phyloP scores from a whole-genome alignment of 2,113 vertebrate species.

The Phalacrocorax brasilianus region DNA sequence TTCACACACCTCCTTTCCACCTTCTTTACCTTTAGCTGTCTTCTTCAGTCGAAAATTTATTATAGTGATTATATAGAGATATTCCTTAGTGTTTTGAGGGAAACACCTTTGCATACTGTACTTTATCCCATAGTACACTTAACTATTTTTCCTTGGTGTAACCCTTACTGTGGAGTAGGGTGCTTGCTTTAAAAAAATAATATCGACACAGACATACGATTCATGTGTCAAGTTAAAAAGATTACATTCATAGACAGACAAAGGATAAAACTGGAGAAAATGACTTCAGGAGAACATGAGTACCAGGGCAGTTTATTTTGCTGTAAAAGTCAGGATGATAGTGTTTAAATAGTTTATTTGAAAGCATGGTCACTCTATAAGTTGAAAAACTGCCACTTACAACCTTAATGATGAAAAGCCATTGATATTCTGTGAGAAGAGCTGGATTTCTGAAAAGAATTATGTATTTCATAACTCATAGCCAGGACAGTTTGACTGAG shows the following conservation, averaged over 20 bases:
- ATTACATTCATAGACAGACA: background rate
- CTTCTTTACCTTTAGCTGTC: background rate
- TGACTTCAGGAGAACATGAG: background rate
- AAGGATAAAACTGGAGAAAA: background rate
- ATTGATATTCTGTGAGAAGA: background rate
- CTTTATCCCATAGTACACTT: background rate
- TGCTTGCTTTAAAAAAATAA: background rate
- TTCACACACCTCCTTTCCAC: background rate
- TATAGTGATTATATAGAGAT: background rate
- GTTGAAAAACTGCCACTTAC: background rate
- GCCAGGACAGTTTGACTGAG: background rate
- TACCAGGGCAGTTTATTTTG: background rate
- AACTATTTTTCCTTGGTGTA: background rate
- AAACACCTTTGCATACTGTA: background rate
- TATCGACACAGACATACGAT: background rate
- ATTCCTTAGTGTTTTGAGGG: background rate
- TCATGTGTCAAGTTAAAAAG: background rate
- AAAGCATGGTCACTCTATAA: background rate
- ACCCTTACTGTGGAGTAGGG: background rate
- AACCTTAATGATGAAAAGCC: background rate
- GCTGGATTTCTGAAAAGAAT: slow-evolving; percentile 11
- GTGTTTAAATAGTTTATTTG: slow-evolving; percentile 12
- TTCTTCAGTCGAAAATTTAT: background rate
- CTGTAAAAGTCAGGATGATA: background rate
- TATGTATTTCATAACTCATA: background rate